phyloP scores from a whole-genome alignment of 30 jellyfish, hydroid and myxozoan species.

The Turritopsis rubra region DNA sequence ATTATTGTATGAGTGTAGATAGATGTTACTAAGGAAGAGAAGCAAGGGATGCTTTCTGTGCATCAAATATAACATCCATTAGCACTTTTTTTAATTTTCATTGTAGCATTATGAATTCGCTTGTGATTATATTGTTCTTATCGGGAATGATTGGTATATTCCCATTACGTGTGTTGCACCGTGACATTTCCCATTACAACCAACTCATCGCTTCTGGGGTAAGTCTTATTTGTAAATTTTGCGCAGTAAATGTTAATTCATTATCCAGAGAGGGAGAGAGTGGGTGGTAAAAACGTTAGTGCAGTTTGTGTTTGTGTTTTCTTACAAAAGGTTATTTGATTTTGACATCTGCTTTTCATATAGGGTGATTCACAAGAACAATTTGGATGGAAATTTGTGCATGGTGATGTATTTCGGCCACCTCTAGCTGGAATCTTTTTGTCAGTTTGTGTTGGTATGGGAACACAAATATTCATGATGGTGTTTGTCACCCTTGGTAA shows the following conservation, averaged over 20 bases:
- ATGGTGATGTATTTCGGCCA: conserved; percentile 96
- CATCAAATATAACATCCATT: background rate
- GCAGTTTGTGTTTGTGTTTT: no score
- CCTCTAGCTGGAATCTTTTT: conserved; percentile 83
- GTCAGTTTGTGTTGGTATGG: conserved; percentile 92
- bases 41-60: background rate
- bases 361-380: conserved; percentile 91
- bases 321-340: background rate
- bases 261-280: background rate
- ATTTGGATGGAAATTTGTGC: conserved; percentile 97
- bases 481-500: conserved; percentile 30
- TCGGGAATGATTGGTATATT: conserved; percentile 97
- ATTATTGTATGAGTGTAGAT: no score
- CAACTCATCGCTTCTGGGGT: conserved; percentile 91
- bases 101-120: conserved; percentile 94
- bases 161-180: conserved; percentile 78
- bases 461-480: conserved; percentile 88
- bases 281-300: no score
- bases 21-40: no score
- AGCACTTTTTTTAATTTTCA: background rate
- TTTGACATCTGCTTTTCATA: background rate
- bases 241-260: no score
- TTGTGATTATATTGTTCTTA: conserved; percentile 79
- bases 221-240: background rate
- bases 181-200: conserved; percentile 91